Conservation (phyloP, 2,113 vertebrate genomes). For the Camelus bactrianus region DNA sequence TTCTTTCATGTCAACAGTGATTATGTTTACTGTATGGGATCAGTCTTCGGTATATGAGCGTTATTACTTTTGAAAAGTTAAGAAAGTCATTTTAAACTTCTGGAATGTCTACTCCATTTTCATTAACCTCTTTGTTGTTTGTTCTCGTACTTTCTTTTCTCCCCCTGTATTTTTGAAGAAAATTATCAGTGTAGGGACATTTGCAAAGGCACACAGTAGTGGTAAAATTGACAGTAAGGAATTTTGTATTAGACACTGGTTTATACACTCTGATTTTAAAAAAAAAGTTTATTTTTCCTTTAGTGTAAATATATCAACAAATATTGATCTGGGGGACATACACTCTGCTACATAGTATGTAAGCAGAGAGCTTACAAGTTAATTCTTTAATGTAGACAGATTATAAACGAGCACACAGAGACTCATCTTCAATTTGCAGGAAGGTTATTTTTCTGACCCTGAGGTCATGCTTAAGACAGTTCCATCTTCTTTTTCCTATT, state of each 20-base stretch:
- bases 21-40: conserved; percentile 49
- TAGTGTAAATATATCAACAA: conserved; percentile 12
- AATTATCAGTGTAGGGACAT: neutral
- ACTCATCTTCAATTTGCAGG: neutral
- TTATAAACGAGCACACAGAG: neutral
- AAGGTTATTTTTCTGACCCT: neutral
- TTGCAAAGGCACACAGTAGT: neutral
- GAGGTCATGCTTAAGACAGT: neutral
- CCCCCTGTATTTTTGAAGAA: conserved; percentile 36
- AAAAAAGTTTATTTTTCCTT: conserved; percentile 44
- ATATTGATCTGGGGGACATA: neutral
- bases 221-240: conserved; percentile 34
- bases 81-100: conserved; percentile 65
- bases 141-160: neutral
- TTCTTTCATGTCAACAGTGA: conserved; percentile 65
- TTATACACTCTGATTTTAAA: conserved; percentile 52
- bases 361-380: neutral
- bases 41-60: neutral
- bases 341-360: neutral
- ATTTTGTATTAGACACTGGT: neutral
- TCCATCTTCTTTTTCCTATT: neutral
- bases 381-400: conserved; percentile 4
- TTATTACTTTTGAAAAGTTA: conserved; percentile 51
- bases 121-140: conserved; percentile 52
- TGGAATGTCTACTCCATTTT: conserved; percentile 33